Evolutionary conservation across 2,888 invertebrate genomes (phyloP), one percentile per base, ranked within the genome.

Genomic region (Galerucella pusilla): DNA sequence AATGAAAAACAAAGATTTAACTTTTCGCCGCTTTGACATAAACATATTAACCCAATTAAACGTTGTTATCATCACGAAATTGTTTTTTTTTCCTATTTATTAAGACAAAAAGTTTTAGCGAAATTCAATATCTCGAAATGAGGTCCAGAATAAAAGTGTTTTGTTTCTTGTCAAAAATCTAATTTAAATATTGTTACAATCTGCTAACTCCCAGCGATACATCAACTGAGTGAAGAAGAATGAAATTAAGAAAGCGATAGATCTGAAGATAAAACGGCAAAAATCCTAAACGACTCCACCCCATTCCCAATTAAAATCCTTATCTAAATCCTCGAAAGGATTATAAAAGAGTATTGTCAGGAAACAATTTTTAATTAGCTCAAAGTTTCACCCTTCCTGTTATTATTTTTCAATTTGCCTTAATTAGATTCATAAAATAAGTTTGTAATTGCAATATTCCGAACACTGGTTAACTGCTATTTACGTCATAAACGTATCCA

Each of bases 341-440:
- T 71, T 64, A 71, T 71, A 65, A 64, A 63, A 64, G 49, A 46
- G 35, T 72, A 73, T 74, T 78, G 72, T 60, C 68, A 54, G 75
- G 68, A 59, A 77, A 77, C 75, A 79, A 78, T 74, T 77, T 79
- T 74, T 77, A 79, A 79, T 79, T 73, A 77, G 73, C 75, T 74
- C 64, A 64, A 73, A 72, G 71, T 73, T 77, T 65, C 66, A 73
- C 75, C 77, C 75, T 76, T 75, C 59, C 75, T 73, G 78, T 73
- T 79, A 79, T 79, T 79, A 78, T 75, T 80, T 78, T 75, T 71
- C 76, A 80, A 78, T 80, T 80, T 80, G 71, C 75, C 68, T 75
- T 73, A 77, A 79, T 72, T 78, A 76, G 78, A 80, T 79, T 80
- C 76, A 77, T 77, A 76, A 77, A 80, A 79, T 74, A 71, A 75